Conservation (phyloP, 2,888 invertebrate genomes). For the Monochamus alternatus region DNA sequence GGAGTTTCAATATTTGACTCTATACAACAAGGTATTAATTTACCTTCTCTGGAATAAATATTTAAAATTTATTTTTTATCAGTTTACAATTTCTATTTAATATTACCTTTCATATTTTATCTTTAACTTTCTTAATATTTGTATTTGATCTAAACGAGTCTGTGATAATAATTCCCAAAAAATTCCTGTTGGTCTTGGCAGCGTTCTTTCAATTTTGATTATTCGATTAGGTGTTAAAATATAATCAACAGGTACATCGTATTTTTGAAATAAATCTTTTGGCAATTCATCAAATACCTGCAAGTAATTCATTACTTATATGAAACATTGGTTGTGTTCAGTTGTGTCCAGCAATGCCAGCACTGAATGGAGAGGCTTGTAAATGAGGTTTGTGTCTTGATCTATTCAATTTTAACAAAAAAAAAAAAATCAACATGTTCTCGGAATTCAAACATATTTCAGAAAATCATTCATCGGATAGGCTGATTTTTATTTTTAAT, state of each 20-base stretch:
- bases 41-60: slow-evolving; percentile 11
- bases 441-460: no score
- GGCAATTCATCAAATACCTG: slow-evolving; percentile 79
- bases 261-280: slow-evolving; percentile 81
- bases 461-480: no score
- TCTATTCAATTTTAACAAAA: no score
- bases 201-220: slow-evolving; percentile 75
- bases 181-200: slow-evolving; percentile 81
- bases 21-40: background rate
- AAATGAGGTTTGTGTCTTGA: no score
- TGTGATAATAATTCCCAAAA: slow-evolving; percentile 85
- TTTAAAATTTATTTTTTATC: background rate
- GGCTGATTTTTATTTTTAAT: no score
- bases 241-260: slow-evolving; percentile 89
- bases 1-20: no score
- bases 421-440: no score
- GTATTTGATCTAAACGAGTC: slow-evolving; percentile 81
- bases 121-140: slow-evolving; percentile 81
- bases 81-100: background rate
- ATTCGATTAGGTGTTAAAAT: slow-evolving; percentile 90
- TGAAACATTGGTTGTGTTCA: no score
- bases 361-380: no score
- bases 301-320: background rate
- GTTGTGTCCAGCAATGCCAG: no score
- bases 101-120: slow-evolving; percentile 79